Conservation (phyloP, 92 coral and sea anemone species). For the Porites divaricata region DNA sequence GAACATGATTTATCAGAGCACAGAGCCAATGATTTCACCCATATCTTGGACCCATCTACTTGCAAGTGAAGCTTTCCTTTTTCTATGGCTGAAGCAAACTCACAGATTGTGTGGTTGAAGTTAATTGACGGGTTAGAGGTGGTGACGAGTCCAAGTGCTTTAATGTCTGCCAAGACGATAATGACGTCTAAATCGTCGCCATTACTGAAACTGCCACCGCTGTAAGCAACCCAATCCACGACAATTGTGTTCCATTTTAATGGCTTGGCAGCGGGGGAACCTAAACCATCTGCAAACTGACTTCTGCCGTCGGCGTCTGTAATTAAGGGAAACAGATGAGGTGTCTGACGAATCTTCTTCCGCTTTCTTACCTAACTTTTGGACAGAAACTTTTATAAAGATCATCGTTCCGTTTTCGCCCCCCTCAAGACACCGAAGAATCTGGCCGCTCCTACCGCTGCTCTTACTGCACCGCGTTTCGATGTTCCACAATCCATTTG, state of each 20-base stretch:
- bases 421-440: not conserved
- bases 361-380: not conserved
- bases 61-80: slow-evolving; percentile 41
- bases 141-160: slow-evolving; percentile 21
- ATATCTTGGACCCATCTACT: slow-evolving; percentile 43
- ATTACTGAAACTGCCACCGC: not conserved
- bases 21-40: slow-evolving; percentile 47
- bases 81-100: slow-evolving; percentile 40
- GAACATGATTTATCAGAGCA: slow-evolving; percentile 56
- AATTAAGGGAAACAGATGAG: slow-evolving; percentile 16
- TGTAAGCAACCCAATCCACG: slow-evolving; percentile 59
- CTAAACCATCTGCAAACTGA: slow-evolving; percentile 60
- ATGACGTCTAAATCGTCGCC: not conserved
- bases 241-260: slow-evolving; percentile 49
- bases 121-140: slow-evolving; percentile 16
- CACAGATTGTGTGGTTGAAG: slow-evolving; percentile 28
- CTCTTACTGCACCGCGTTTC: slow-evolving; percentile 16
- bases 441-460: slow-evolving; percentile 13
- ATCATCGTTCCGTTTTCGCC: not conserved
- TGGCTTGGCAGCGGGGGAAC: slow-evolving; percentile 39
- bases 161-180: slow-evolving; percentile 61
- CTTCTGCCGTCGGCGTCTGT: slow-evolving; percentile 50
- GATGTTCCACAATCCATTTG: slow-evolving; percentile 68
- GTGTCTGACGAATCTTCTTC: slow-evolving; percentile 9
- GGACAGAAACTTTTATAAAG: not conserved